Evolutionary conservation across 2,113 vertebrate species (phyloP).

Genomic region (Pseudorectes ferrugineus): DNA sequence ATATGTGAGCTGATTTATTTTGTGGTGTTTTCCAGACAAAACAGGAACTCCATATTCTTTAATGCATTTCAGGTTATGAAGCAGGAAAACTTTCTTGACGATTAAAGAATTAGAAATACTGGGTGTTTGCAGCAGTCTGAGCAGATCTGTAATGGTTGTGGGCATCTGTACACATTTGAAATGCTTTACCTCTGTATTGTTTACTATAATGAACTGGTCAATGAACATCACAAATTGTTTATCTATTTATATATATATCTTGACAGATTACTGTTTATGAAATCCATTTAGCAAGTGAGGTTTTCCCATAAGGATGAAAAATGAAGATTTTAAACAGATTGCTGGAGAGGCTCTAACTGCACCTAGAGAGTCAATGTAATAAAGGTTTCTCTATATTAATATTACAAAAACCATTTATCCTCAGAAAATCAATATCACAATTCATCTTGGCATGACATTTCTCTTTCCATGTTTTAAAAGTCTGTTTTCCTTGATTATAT

Average conservation of each 20-base stretch:
- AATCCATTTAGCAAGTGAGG: constrained; percentile 79
- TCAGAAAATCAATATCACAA: constrained; percentile 83
- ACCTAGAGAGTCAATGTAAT: constrained; percentile 81
- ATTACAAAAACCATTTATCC: constrained; percentile 88
- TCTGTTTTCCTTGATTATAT: constrained; percentile 67
- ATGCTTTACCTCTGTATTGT: constrained; percentile 58
- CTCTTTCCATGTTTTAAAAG: constrained; percentile 67
- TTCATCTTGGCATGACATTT: constrained; percentile 75
- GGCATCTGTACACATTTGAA: not conserved
- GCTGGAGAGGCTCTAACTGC: constrained; percentile 70
- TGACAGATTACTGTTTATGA: constrained; percentile 82
- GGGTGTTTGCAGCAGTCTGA: not conserved
- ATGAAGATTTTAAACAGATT: constrained; percentile 88
- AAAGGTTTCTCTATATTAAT: constrained; percentile 90
- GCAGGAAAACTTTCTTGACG: not conserved
- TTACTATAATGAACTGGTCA: constrained; percentile 76
- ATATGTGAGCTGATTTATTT: not conserved
- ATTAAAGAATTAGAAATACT: not conserved
- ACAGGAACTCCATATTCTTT: not conserved
- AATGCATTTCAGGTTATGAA: not conserved
- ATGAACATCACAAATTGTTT: constrained; percentile 83
- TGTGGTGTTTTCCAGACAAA: not conserved
- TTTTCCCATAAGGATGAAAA: constrained; percentile 83
- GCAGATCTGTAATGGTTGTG: not conserved
- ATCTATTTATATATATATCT: constrained; percentile 77